A percentile compares a stretch with the other conserved stretches of the same genome.
phyloP scores from a whole-genome alignment of 2,888 invertebrate species.

The Drosophila fulvimacula region DNA sequence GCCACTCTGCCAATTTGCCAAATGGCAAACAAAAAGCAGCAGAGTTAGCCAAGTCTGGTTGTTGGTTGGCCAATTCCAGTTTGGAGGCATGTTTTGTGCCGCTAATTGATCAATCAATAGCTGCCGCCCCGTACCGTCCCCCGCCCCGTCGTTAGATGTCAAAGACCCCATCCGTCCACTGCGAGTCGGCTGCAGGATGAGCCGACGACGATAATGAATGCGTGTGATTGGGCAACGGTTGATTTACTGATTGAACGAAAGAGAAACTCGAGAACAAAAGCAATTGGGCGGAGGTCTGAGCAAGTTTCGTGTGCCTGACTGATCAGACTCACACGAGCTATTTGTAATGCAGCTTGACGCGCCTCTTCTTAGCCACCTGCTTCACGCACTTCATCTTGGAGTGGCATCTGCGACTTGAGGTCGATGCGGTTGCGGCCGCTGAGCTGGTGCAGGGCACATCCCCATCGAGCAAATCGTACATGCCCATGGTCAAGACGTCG shows the following conservation, averaged over 20 bases:
- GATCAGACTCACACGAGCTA: not conserved
- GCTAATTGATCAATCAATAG: slow-evolving; percentile 46
- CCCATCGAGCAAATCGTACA: slow-evolving; percentile 6
- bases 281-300: not conserved
- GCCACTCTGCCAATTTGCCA: slow-evolving; percentile 20
- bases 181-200: not conserved
- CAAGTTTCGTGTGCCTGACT: not conserved
- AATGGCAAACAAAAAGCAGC: slow-evolving; percentile 24
- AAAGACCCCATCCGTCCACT: slow-evolving; percentile 16
- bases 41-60: slow-evolving; percentile 9
- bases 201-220: not conserved
- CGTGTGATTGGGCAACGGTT: slow-evolving; percentile 9
- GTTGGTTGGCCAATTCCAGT: slow-evolving; percentile 28
- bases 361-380: slow-evolving; percentile 17
- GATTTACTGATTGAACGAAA: slow-evolving; percentile 29
- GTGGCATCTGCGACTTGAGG: not conserved
- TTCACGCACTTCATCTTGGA: slow-evolving; percentile 17
- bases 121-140: not conserved
- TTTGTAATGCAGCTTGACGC: slow-evolving; percentile 11
- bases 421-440: not conserved
- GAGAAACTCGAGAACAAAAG: not conserved
- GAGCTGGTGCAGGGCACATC: slow-evolving; percentile 26
- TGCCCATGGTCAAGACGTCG: slow-evolving; percentile 43
- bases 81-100: slow-evolving; percentile 14
- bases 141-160: slow-evolving; percentile 4